These are phyloP conservation scores for Albula goreensis DNA, from an alignment of 2,113 vertebrate genomes.

Conservation along the genomic window DNA sequence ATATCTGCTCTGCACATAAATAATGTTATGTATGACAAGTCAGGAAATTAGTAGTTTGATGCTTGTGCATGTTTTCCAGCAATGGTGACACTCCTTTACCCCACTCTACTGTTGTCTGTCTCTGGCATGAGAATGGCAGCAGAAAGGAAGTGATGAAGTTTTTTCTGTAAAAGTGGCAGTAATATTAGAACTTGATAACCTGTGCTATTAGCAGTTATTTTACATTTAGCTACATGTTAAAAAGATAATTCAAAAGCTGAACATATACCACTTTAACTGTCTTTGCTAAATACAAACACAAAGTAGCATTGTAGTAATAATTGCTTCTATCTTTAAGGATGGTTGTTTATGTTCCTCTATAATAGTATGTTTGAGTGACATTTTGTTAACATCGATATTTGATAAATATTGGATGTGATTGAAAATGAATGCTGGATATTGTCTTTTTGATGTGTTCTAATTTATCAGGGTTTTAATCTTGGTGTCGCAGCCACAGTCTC, in stretches of 20 bases:
- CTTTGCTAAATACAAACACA: no score
- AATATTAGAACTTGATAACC: no score
- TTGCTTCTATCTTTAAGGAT: not conserved
- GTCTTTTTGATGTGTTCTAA: constrained; percentile 3
- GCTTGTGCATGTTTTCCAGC: not conserved
- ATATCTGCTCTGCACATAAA: not conserved
- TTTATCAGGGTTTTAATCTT: not conserved
- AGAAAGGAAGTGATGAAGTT: not conserved
- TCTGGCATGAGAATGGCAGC: not conserved
- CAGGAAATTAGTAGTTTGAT: not conserved
- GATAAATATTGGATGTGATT: constrained; percentile 2
- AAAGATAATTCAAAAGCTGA: no score
- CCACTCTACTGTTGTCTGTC: not conserved
- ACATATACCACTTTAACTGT: no score
- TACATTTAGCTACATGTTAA: no score
- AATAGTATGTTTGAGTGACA: not conserved
- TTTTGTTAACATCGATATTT: not conserved
- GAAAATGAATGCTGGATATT: constrained; percentile 2
- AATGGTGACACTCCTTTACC: not conserved
- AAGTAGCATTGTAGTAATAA: no score
- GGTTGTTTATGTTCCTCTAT: not conserved
- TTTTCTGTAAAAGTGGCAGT: no score
- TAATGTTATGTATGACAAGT: not conserved
- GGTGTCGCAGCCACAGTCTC: not conserved
- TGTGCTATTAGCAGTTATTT: no score